Evolutionary conservation across 2,888 invertebrate genomes (phyloP).

Genomic region (Ophioninae sp.): DNA sequence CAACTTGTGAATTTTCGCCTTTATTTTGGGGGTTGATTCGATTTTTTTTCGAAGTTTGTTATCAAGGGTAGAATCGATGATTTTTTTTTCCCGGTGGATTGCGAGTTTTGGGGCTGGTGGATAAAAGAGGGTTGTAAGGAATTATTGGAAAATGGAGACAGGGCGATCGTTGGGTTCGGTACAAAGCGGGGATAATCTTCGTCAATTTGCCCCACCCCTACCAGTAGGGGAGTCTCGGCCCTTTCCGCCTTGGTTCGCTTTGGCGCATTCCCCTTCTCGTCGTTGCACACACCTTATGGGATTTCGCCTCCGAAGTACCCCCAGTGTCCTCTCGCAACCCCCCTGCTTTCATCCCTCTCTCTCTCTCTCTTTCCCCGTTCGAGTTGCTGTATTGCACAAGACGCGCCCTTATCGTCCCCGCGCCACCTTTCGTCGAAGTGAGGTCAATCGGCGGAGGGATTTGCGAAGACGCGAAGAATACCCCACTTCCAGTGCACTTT

Average conservation of each 20-base stretch:
- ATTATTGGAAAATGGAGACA: constrained; percentile 29
- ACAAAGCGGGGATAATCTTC: constrained; percentile 59
- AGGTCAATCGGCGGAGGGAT: constrained; percentile 78
- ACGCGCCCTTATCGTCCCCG: constrained; percentile 60
- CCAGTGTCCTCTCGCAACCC: constrained; percentile 16
- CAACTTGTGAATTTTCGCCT: neutral
- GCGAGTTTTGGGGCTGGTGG: neutral
- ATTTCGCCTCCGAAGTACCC: constrained; percentile 61
- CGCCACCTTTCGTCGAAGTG: constrained; percentile 75
- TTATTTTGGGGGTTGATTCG: neutral
- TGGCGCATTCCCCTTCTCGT: constrained; percentile 45
- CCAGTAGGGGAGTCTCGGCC: constrained; percentile 14
- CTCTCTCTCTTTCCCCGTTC: constrained; percentile 55
- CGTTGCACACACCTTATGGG: constrained; percentile 54
- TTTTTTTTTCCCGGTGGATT: neutral
- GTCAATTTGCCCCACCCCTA: constrained; percentile 59
- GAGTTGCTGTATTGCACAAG: constrained; percentile 49
- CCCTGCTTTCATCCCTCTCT: constrained; percentile 59
- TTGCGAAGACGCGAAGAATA: constrained; percentile 49
- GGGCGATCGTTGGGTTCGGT: constrained; percentile 15
- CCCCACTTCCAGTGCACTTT: constrained; percentile 53
- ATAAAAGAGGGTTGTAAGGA: neutral
- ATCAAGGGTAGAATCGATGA: neutral
- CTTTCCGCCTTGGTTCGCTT: constrained; percentile 21
- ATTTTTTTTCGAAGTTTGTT: too few relatives aligned